Evolutionary conservation across 2,797 vertebrate genomes (phyloP), one percentile per base, ranked within the genome.

Genomic region (Staurois parvus): DNA sequence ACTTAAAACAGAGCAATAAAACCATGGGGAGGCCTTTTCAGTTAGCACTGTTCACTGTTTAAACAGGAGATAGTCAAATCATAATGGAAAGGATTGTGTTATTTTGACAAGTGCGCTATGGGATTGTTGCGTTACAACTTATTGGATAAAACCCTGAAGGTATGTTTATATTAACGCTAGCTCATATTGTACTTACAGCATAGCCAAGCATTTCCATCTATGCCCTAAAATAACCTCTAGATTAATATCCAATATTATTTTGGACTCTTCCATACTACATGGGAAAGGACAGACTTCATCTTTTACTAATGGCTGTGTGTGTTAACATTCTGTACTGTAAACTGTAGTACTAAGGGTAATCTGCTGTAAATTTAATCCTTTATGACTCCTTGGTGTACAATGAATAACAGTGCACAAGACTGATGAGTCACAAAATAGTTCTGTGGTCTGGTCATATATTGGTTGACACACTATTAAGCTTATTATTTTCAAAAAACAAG

Each of bases 11-110:
- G 21, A 59, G 29, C 42, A 77, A 84, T 37, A 8, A 69, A 84
- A 76, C 72, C 29, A 24, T 32, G 2, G 37, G 21, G 17, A 68
- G 64, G 2, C 4, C 12, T 5, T 26, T 83, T 48, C 26, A 34
- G 30, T 70, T 75, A 76, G 19, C 30, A 84, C 13, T 84, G 24
- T 73, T 34, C 66, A 73, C 24, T 29, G 32, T 68, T 48, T 29
- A 59, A 24, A 59, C 6, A 59, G 52, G 48, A 59, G 13, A 52
- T 28, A 32, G 10, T 45, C 13, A 34, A 75, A 68, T 45, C 26
- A 26, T 5, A 15, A 29, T 42, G 64, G 40, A 70, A 68, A 83
- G 37, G 30, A 59, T 21, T 56, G 10, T 72, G 68, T 73, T 82
- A 59, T n/a, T 48, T 66, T 83, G 48, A 28, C 13, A 24, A 13